These are phyloP conservation scores for Ganaspis sp. DNA, from an alignment of 1,140 invertebrate species.

Conservation along the genomic window DNA sequence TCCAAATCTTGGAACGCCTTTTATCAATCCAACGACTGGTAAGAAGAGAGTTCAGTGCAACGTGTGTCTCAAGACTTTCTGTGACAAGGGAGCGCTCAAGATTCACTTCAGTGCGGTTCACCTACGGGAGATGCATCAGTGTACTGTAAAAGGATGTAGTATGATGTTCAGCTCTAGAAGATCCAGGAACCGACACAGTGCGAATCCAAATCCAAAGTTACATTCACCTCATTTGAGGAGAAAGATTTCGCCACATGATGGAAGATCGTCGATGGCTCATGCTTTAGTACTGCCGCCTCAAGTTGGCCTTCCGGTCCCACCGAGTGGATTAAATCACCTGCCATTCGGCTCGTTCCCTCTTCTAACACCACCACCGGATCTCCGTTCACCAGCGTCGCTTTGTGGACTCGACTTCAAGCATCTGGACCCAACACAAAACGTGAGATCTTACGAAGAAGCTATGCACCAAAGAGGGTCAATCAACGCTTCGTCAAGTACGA, in stretches of 20 bases:
- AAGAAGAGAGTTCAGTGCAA: constrained; percentile 99
- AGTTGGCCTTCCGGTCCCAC: constrained; percentile 79
- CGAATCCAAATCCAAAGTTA: constrained; percentile 98
- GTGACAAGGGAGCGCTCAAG: constrained; percentile 99
- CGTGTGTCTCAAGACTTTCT: constrained; percentile 99
- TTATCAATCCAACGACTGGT: constrained; percentile 93
- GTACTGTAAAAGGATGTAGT: constrained; percentile 98
- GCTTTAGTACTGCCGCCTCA: constrained; percentile 86
- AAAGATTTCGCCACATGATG: constrained; percentile 95
- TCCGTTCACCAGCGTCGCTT: constrained; percentile 71
- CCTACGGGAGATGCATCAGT: constrained; percentile 99
- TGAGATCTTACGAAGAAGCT: constrained; percentile 68
- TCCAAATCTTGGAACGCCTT: constrained; percentile 90
- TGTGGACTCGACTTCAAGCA: constrained; percentile 83
- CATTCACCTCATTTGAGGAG: constrained; percentile 95
- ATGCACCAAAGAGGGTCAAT: constrained; percentile 71
- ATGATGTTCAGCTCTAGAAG: constrained; percentile 99
- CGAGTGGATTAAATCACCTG: constrained; percentile 80
- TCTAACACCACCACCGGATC: constrained; percentile 68
- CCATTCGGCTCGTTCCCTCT: constrained; percentile 87
- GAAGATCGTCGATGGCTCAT: constrained; percentile 90
- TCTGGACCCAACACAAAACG: constrained; percentile 75
- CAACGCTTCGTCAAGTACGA: constrained; percentile 51
- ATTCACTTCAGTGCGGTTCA: constrained; percentile 99
- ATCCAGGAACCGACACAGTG: constrained; percentile 96